These are phyloP conservation scores for Cheilosia variabilis DNA, from an alignment of 2,888 invertebrate species.

Conservation along the genomic window DNA sequence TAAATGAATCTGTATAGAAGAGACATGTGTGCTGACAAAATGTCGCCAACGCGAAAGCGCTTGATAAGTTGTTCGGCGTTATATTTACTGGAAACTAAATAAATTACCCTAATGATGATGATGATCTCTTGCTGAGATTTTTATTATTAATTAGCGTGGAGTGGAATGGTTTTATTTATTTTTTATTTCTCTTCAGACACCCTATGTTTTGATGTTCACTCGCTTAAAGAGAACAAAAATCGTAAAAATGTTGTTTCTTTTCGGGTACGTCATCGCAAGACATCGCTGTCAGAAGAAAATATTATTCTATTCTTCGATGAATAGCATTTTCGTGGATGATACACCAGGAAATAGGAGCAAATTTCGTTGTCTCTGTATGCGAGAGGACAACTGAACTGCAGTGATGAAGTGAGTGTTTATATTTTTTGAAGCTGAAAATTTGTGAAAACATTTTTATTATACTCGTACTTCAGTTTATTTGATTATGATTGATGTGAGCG, in stretches of 20 bases:
- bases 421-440: conserved; percentile 65
- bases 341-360: conserved; percentile 20
- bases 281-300: conserved; percentile 24
- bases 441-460: conserved; percentile 72
- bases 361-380: not conserved
- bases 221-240: not conserved
- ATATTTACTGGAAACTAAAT: conserved; percentile 63
- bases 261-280: conserved; percentile 9
- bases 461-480: conserved; percentile 41
- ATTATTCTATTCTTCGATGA: no score
- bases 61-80: conserved; percentile 10
- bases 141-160: conserved; percentile 74
- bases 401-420: conserved; percentile 73
- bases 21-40: conserved; percentile 63
- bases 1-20: conserved; percentile 41
- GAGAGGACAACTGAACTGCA: not conserved
- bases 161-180: conserved; percentile 5
- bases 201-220: no score
- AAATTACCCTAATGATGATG: conserved; percentile 73
- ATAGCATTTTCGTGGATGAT: not conserved
- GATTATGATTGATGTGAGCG: conserved; percentile 64
- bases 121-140: conserved; percentile 75
- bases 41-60: conserved; percentile 54
- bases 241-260: conserved; percentile 15
- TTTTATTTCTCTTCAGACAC: not conserved